phyloP scores from a whole-genome alignment of 1,140 invertebrate genomes.

The Leptoteleia sp. region DNA sequence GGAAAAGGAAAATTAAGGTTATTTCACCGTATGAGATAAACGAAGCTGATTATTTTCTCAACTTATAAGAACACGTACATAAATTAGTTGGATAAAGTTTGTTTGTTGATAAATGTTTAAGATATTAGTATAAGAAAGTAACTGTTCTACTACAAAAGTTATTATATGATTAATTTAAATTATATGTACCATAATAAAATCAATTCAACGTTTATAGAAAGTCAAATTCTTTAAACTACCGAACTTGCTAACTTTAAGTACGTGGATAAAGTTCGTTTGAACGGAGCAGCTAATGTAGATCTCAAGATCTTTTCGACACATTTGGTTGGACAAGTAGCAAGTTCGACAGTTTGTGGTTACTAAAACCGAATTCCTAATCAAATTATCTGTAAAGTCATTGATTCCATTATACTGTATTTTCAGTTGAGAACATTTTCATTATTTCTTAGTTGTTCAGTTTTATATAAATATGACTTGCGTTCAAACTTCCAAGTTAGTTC shows the following conservation, averaged over 20 bases:
- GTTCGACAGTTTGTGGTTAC: slow-evolving; percentile 26
- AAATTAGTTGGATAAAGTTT: no score
- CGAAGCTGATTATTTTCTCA: no score
- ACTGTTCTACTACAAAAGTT: no score
- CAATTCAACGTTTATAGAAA: neutral
- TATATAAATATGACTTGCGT: neutral
- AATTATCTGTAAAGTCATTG: slow-evolving; percentile 24
- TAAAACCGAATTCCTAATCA: slow-evolving; percentile 26
- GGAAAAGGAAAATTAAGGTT: no score
- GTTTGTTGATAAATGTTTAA: no score
- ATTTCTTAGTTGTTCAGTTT: neutral
- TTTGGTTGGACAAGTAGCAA: slow-evolving; percentile 24
- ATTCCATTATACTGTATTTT: slow-evolving; percentile 8
- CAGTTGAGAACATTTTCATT: neutral
- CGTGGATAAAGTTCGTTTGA: slow-evolving; percentile 11
- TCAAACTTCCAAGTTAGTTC: no score
- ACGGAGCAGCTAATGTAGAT: slow-evolving; percentile 23
- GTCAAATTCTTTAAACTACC: slow-evolving; percentile 1
- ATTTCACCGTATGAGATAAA: no score
- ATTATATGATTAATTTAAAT: no score
- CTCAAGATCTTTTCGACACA: slow-evolving; percentile 29
- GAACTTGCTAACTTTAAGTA: slow-evolving; percentile 21
- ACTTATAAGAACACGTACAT: no score
- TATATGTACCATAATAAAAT: no score
- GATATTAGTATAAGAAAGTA: no score